Evolutionary conservation across 2,113 vertebrate genomes (phyloP), one percentile per base, ranked within the genome.

Genomic region (Eleginops maclovinus): DNA sequence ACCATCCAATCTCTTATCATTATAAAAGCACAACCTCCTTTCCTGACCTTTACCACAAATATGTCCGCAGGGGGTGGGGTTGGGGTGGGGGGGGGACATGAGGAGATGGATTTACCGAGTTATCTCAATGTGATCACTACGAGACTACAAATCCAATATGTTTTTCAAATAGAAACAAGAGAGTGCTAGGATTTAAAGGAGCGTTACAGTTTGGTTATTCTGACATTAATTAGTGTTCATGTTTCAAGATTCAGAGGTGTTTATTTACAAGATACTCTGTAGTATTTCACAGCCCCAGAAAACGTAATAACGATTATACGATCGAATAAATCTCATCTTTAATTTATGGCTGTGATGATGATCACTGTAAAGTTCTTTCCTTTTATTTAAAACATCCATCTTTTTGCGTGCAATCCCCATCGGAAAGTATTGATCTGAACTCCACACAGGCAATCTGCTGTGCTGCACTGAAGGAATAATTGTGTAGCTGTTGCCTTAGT

Each of bases 31-130:
- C 69, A 24, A 21, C 46, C 81, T 72, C 70, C 66, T 43, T 47
- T 77, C 28, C 40, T 87, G 88, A 92, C 84, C 88, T 88, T 86
- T 72, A 71, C 31, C 74, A 75, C 72, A 72, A 73, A 81, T 50
- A 58, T 55, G 60, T 80, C 83, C 40, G 5, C 0, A 2, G 62
- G 74, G 79, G n/a, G n/a, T n/a, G n/a, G n/a, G n/a, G n/a, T n/a
- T n/a, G n/a, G n/a, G n/a, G n/a, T n/a, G n/a, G n/a, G n/a, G n/a
- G n/a, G n/a, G n/a, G n/a, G n/a, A n/a, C n/a, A n/a, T 77, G 80
- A 83, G 63, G 64, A 68, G 67, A 87, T 87, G 72, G 87, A 90
- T 83, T 84, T 58, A 53, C 31, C 0, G 70, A 54, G 81, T 67
- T 73, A 72, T 61, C 65, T 63, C n/a, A n/a, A n/a, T n/a, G n/a